These are phyloP conservation scores for Agrilus planipennis DNA, from an alignment of 1,140 invertebrate species.

Conservation along the genomic window DNA sequence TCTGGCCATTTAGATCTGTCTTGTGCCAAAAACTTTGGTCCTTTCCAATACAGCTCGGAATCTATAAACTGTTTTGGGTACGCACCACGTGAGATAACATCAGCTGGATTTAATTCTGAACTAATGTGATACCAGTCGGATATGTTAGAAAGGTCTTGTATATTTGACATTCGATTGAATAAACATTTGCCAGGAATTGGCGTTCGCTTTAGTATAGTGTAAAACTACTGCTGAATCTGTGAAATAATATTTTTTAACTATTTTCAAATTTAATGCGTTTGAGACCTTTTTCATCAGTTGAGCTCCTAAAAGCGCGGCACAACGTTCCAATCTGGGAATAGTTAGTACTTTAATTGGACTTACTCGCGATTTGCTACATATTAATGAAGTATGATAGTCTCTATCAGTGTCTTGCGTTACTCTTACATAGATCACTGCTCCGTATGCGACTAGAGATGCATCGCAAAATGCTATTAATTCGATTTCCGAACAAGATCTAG, in stretches of 20 bases:
- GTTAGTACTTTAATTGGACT: conserved; percentile 7
- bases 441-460: conserved; percentile 21
- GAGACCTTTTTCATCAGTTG: not conserved
- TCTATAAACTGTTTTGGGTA: conserved; percentile 16
- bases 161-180: conserved; percentile 28
- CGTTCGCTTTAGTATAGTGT: conserved; percentile 23
- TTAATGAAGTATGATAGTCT: conserved; percentile 5
- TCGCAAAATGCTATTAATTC: conserved; percentile 27
- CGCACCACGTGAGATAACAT: conserved; percentile 33
- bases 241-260: not conserved
- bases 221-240: conserved; percentile 16
- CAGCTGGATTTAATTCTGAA: conserved; percentile 30
- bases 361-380: conserved; percentile 16
- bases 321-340: conserved; percentile 19
- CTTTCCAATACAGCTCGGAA: conserved; percentile 30
- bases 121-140: conserved; percentile 8
- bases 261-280: not conserved
- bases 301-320: conserved; percentile 17
- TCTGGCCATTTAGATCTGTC: not conserved
- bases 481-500: not conserved
- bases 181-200: conserved; percentile 25
- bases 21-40: conserved; percentile 13
- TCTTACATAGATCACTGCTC: conserved; percentile 21
- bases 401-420: conserved; percentile 15
- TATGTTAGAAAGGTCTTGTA: conserved; percentile 13